phyloP scores from a whole-genome alignment of 2,797 vertebrate genomes.

The Coendou prehensilis region DNA sequence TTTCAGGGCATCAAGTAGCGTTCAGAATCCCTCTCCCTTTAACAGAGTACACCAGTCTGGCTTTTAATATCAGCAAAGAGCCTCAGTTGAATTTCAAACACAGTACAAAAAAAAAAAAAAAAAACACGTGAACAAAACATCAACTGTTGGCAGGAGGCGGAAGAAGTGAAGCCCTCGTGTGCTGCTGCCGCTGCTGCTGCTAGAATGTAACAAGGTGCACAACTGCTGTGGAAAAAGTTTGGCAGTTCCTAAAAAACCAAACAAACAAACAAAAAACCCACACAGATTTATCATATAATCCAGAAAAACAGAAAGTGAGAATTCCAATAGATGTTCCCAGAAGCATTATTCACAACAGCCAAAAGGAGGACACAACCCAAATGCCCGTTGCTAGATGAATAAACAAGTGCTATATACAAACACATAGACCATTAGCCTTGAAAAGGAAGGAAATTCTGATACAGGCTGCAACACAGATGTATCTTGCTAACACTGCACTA shows the following conservation, averaged over 20 bases:
- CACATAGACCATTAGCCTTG: neutral
- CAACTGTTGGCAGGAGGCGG: neutral
- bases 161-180: neutral
- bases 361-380: neutral
- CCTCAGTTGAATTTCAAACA: neutral
- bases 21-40: neutral
- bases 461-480: neutral
- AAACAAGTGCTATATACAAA: neutral
- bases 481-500: neutral
- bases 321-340: neutral
- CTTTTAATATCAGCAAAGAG: slow-evolving; percentile 20
- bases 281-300: neutral
- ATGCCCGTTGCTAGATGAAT: neutral
- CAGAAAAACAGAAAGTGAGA: neutral
- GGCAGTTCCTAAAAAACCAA: neutral
- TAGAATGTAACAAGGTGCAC: neutral
- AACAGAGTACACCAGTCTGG: neutral
- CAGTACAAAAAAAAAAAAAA: neutral
- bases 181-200: neutral
- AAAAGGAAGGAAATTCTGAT: neutral
- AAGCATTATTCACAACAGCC: neutral
- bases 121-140: neutral
- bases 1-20: neutral
- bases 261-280: neutral
- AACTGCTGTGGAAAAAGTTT: neutral